Evolutionary conservation across 2,113 vertebrate species (phyloP).

Genomic region (Pavo muticus): DNA sequence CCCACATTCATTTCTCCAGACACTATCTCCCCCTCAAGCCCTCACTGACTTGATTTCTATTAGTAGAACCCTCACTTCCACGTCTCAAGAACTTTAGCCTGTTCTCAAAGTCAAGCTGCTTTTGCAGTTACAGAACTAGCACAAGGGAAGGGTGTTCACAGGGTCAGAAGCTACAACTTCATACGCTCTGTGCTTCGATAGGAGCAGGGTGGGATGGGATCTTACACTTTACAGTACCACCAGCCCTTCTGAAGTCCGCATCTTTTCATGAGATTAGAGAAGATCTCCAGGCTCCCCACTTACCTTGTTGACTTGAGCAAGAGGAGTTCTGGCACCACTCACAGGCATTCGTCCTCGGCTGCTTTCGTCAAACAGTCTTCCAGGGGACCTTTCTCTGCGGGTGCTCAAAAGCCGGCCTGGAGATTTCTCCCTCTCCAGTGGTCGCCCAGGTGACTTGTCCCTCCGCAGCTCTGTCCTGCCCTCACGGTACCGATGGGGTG

Average conservation of each 20-base stretch:
- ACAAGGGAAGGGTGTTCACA: not conserved
- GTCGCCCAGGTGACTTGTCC: conserved; percentile 96
- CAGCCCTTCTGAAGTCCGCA: not conserved
- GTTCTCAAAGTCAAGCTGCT: not conserved
- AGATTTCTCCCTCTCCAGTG: conserved; percentile 95
- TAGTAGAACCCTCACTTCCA: not conserved
- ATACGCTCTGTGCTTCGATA: accelerated
- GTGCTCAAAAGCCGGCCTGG: conserved; percentile 93
- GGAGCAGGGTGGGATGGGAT: accelerated
- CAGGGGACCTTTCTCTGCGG: conserved; percentile 92
- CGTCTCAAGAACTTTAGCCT: not conserved
- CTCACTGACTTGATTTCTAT: not conserved
- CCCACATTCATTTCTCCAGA: not conserved
- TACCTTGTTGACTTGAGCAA: conserved; percentile 97
- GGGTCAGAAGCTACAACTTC: not conserved
- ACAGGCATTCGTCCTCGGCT: conserved; percentile 87
- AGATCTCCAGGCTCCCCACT: not conserved
- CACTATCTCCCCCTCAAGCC: not conserved
- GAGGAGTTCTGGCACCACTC: conserved; percentile 90
- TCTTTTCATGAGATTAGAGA: not conserved
- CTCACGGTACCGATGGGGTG: conserved; percentile 95
- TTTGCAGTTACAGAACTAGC: not conserved
- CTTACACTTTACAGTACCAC: not conserved
- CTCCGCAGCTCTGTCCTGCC: conserved; percentile 93
- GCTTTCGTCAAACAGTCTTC: conserved; percentile 90